Percentiles rank a stretch among this genome's conserved stretches.
Conservation (phyloP, 2,888 invertebrate genomes). For the Eupeodes luniger region DNA sequence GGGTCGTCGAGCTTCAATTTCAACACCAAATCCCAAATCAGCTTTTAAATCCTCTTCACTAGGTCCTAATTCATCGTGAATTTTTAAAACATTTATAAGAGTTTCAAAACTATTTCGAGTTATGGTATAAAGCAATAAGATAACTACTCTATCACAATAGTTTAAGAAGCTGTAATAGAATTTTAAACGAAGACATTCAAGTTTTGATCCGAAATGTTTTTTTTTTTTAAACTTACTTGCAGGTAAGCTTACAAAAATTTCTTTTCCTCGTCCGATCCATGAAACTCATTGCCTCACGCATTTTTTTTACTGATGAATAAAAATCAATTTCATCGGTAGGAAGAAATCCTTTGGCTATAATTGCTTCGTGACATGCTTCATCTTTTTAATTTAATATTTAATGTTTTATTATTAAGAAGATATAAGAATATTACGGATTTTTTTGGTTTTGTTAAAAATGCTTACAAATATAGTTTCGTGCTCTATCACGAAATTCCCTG, state of each 20-base stretch:
- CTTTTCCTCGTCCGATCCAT: constrained; percentile 94
- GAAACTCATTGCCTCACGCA: constrained; percentile 91
- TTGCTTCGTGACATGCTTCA: constrained; percentile 90
- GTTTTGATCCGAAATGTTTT: neutral
- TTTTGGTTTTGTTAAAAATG: constrained; percentile 62
- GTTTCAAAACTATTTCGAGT: constrained; percentile 87
- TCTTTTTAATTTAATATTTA: constrained; percentile 77
- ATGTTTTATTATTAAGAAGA: constrained; percentile 68
- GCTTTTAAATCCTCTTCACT: constrained; percentile 84
- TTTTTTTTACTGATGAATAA: constrained; percentile 86
- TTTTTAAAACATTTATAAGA: constrained; percentile 85
- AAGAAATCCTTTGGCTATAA: constrained; percentile 91
- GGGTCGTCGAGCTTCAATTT: constrained; percentile 85
- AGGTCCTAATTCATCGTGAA: constrained; percentile 86
- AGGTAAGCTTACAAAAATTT: constrained; percentile 90
- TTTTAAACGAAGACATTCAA: neutral
- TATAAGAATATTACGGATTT: neutral
- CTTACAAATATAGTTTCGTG: constrained; percentile 86
- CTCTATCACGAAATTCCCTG: constrained; percentile 84
- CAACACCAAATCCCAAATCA: constrained; percentile 84
- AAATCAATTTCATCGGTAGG: constrained; percentile 87
- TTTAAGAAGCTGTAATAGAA: constrained; percentile 87
- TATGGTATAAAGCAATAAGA: constrained; percentile 88
- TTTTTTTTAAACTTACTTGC: constrained; percentile 86
- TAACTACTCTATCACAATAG: constrained; percentile 89